Evolutionary conservation across 2,888 invertebrate species (phyloP), one percentile per base, ranked within the genome.

Genomic region (Blastobasis adustella): DNA sequence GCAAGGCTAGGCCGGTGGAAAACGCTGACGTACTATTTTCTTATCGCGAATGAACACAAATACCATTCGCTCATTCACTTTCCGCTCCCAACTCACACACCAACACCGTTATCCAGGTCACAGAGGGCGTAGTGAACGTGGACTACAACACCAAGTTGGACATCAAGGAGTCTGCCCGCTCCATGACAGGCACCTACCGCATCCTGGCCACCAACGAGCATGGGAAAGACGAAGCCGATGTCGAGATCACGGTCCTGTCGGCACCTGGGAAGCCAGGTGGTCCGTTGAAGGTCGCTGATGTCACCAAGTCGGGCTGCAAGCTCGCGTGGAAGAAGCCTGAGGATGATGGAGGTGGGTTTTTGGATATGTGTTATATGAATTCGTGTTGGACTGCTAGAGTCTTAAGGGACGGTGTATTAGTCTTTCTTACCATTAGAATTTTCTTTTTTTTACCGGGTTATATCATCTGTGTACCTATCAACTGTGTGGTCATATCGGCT

Each of bases 241-340:
- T 98, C 7, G 98, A 98, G 83, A 92, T 98, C 50, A 96, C 97
- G 0, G 94, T 98, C n/a, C 72, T 91, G 44, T 90, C 94, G 45
- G 92, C 95, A 6, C 98, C 98, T 5, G 91, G 93, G 56, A 95
- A 93, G 69, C 98, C 98, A 1, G 94, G 93, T 58, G 98, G 98
- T 7, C 98, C 98, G 2, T 89, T 98, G 6, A 94, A 96, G 81
- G 96, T 96, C 8, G 86, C 92, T 0, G 96, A 98, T 67, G 94
- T 98, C 37, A 96, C 96, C 42, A 97, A 97, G 79, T 93, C 94
- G 62, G 94, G 96, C 50, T 96, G 96, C 79, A 97, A 97, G 73
- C 88, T 98, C 49, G 93, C 95, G 60, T 98, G 98, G 98, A 93
- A 96, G 66, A 96, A 97, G 67, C 98, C 98, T 1, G 95, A 96